A percentile compares a stretch with the other conserved stretches of the same genome.
Evolutionary conservation across 2,888 invertebrate genomes (phyloP).

Genomic region (Eumacrocentrus americanus): DNA sequence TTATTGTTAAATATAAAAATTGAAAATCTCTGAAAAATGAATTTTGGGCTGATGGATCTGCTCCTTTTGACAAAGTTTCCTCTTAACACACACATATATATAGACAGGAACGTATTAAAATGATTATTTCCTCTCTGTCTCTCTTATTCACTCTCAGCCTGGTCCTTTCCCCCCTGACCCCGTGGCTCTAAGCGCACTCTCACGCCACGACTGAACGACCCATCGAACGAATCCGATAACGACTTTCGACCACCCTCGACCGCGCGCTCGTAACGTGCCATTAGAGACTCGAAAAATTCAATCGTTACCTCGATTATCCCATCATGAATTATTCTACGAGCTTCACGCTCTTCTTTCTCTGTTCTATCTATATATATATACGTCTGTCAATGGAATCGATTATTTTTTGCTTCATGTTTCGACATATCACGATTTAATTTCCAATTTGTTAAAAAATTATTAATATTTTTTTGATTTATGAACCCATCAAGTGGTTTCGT

Average conservation of each 20-base stretch:
- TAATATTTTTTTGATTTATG: too few species aligned
- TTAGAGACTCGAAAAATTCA: conserved; percentile 24
- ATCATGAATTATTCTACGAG: conserved; percentile 21
- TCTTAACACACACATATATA: too few species aligned
- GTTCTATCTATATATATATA: not conserved
- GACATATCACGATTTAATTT: too few species aligned
- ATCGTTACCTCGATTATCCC: conserved; percentile 23
- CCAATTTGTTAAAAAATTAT: too few species aligned
- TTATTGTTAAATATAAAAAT: too few species aligned
- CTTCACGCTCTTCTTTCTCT: not conserved
- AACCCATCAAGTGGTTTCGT: too few species aligned
- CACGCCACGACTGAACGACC: conserved; percentile 24
- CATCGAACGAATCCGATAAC: conserved; percentile 29
- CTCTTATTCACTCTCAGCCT: conserved; percentile 21
- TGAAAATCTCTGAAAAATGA: too few species aligned
- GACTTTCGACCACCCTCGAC: conserved; percentile 18
- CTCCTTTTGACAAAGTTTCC: too few species aligned
- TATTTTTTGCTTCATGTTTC: too few species aligned
- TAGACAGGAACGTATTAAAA: too few species aligned
- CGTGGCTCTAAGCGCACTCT: too few species aligned
- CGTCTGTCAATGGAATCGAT: not conserved
- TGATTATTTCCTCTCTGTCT: conserved; percentile 22
- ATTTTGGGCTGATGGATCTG: too few species aligned
- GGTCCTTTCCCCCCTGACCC: conserved; percentile 23
- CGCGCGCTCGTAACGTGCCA: conserved; percentile 19